These are phyloP conservation scores for Dipodomys merriami DNA, from an alignment of 2,113 vertebrate species.

Conservation along the genomic window DNA sequence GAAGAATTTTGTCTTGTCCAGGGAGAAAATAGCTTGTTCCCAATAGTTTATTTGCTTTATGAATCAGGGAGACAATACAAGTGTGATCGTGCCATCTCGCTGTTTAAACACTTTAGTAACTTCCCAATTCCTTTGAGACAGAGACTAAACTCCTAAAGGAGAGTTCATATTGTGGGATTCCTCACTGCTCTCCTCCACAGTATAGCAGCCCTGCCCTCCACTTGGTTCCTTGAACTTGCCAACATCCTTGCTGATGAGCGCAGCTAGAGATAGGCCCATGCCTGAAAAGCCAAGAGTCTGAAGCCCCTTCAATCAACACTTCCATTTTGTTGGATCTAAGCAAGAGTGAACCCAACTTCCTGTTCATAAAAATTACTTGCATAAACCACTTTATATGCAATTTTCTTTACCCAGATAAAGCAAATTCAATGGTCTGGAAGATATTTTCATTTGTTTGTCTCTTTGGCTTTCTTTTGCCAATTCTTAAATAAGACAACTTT, in stretches of 20 bases:
- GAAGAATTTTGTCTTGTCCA: neutral
- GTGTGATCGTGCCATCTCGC: neutral
- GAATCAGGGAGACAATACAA: conserved; percentile 17
- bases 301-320: neutral
- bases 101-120: conserved; percentile 9
- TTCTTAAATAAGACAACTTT: neutral
- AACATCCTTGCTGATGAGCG: neutral
- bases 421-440: neutral
- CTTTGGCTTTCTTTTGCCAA: conserved; percentile 9
- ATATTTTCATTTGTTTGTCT: neutral
- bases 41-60: neutral
- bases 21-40: conserved; percentile 6
- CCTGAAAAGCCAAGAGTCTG: neutral
- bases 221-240: neutral
- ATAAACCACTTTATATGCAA: neutral
- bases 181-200: neutral
- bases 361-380: neutral
- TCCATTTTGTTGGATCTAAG: neutral
- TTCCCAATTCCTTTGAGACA: neutral
- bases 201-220: neutral
- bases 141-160: neutral
- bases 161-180: neutral
- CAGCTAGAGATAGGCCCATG: no score
- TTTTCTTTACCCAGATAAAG: neutral
- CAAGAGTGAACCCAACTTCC: neutral